Conservation (phyloP, 2,888 invertebrate genomes). For the Epinotia bilunana region DNA sequence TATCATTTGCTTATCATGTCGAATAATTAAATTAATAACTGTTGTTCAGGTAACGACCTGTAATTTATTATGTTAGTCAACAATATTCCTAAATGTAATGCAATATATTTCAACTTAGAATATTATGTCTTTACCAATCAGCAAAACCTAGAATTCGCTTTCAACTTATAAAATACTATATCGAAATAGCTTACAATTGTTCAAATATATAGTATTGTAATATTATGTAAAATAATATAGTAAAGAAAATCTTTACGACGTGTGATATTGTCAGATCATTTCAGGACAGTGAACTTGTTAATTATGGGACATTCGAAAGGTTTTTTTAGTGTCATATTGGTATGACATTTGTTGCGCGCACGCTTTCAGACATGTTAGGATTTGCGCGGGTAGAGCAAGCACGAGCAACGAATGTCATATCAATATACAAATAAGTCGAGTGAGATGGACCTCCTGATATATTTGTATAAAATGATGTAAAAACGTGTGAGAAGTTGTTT, state of each 20-base stretch:
- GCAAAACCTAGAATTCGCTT: slow-evolving; percentile 10
- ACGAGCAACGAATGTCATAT: no score
- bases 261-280: no score
- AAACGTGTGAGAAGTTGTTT: slow-evolving; percentile 55
- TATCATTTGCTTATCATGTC: no score
- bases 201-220: slow-evolving; percentile 15
- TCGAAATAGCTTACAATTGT: slow-evolving; percentile 24
- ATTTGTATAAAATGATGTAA: slow-evolving; percentile 37
- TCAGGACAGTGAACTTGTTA: no score
- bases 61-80: neutral
- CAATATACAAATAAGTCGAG: no score
- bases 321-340: no score
- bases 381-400: no score
- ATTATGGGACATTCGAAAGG: no score
- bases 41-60: no score
- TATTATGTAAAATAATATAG: slow-evolving; percentile 1
- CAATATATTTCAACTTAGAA: neutral
- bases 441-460: neutral
- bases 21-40: no score
- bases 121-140: neutral
- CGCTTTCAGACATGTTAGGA: no score
- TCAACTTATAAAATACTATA: slow-evolving; percentile 10
- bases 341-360: no score
- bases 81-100: neutral
- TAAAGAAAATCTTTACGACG: slow-evolving; percentile 13